Percentiles rank a stretch among this genome's conserved stretches.
Conservation (phyloP, 2,888 invertebrate species). For the Nebria brevicollis region DNA sequence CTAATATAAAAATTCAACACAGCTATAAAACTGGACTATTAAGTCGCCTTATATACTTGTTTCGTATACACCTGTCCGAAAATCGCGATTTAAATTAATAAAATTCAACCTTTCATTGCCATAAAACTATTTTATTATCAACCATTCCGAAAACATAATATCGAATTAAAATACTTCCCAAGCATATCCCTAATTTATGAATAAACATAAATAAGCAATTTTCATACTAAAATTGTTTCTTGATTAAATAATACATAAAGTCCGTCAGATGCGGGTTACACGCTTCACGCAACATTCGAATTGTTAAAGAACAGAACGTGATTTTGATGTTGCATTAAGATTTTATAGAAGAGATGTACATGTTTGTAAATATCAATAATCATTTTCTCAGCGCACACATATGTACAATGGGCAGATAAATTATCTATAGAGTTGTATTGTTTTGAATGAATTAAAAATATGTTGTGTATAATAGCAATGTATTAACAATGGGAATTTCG, state of each 20-base stretch:
- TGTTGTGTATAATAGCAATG: not conserved
- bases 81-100: conserved; percentile 16
- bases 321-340: not conserved
- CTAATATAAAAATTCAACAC: conserved; percentile 11
- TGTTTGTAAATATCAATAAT: not conserved
- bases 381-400: not conserved
- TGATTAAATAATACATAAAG: not conserved
- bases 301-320: not conserved
- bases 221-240: not conserved
- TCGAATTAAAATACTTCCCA: not conserved
- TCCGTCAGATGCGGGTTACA: not conserved
- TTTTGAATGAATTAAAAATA: not conserved
- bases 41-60: conserved; percentile 18
- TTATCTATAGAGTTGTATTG: not conserved
- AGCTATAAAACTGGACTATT: conserved; percentile 10
- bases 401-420: not conserved
- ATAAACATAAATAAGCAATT: not conserved
- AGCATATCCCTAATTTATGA: not conserved
- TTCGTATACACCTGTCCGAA: conserved; percentile 4
- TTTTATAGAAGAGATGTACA: not conserved
- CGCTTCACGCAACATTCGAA: not conserved
- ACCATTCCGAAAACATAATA: not conserved
- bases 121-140: conserved; percentile 7
- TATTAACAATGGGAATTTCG: not conserved
- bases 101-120: conserved; percentile 8